Evolutionary conservation across 1,140 invertebrate species (phyloP), one percentile per base, ranked within the genome.

Genomic region (Brachionus asplanchnoidis): DNA sequence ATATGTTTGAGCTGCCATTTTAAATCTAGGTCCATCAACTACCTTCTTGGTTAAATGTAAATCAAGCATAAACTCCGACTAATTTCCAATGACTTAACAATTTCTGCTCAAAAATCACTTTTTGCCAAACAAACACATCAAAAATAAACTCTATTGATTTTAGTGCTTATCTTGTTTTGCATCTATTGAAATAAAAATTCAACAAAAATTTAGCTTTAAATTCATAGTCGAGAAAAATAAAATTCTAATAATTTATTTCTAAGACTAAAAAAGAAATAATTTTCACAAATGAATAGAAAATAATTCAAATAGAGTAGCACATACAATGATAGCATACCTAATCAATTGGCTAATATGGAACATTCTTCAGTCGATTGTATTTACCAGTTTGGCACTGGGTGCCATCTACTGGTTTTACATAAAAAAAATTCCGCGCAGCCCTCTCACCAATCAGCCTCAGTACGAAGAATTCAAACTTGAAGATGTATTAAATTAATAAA

Each of bases 271-370:
- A 60, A 60, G 7, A 17, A 60, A 60, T 20, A 60, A 60, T 60
- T 60, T n/a, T 14, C 44, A 60, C 53, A 60, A 60, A 60, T 60
- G 53, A 60, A 60, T 60, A 53, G 17, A 14, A 53, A 53, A 53
- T 17, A 53, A 14, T 53, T 53, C n/a, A 14, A 53, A 53, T 53
- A 53, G 26, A 32, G 32, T 12, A 32, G n/a, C 26, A 73, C 9
- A 40, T 6, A 73, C n/a, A 20, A 73, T 73, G 68, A 73, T 73
- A 20, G n/a, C 40, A 8, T 73, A 73, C 17, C 12, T 73, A 20
- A 73, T 73, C 20, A 73, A 73, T 23, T 73, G 68, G 68, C 17
- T 73, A 40, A 73, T 73, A 46, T 73, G 68, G 68, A 73, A 42
- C 36, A 20, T 73, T 9, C 12, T 73, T 3, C 68, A 73, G 40